Base-by-base conservation (phyloP, 2,797 vertebrate species). In the Dallia pectoralis region DNA sequence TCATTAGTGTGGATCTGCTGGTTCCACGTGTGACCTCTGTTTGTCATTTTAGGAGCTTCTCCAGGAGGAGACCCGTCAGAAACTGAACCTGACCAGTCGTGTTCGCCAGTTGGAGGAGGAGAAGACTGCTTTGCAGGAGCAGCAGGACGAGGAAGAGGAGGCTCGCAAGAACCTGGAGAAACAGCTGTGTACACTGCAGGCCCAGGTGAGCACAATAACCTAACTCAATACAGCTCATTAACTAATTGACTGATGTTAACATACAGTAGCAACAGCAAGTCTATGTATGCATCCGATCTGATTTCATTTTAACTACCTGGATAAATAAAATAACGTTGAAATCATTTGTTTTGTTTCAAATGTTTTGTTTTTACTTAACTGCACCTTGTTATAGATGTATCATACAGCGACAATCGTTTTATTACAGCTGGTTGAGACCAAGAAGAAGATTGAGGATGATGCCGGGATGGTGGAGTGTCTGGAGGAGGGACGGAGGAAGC, bases 11-110 rank as follows among this genome's bases (percentile, higher is more conserved):
- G 19, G 7, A 2, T 63, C 14, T 63, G 25, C 22, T 22, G 8
- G 9, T 25, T 59, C 22, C n/a, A 56, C 25, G 53, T 56, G 19
- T 25, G 29, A 69, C 32, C 56, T 75, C 33, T 71, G 64, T 71
- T 56, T 76, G 56, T 71, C 77, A 47, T 30, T 74, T 65, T 53
- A 96, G 95, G 95, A 96, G 81, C 87, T 96, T 61, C 94, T 96
- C 48, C 95, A 96, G 87, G 95, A 96, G 68, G 95, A 96, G 80
- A 96, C 95, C 0, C 93, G 95, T n/a, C 95, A 96, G 79, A 96
- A 96, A 66, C 90, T 96, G 73, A 94, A 96, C 86, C 88, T 96
- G 71, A 96, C 95, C 91, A 93, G 94, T 70, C 91, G 93, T 40
- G 93, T 95, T 27, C 91, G 95, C 71, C 95, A 96, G 87, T 90